Percentiles rank a stretch among this genome's conserved stretches.
Conservation (phyloP, 2,888 invertebrate species). For the Ophion ventricosus region DNA sequence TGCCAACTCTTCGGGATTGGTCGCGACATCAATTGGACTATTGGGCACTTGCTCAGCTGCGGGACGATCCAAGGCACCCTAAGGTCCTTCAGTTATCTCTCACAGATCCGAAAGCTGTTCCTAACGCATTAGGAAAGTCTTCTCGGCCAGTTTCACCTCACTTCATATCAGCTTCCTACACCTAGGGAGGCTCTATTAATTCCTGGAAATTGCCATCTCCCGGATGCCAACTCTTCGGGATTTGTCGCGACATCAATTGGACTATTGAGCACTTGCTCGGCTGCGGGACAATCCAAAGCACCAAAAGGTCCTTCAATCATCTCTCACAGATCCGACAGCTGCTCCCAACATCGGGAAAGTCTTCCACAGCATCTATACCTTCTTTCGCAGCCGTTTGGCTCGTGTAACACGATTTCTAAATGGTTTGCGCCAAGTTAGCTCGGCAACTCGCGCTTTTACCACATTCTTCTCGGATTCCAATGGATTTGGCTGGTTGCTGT, state of each 20-base stretch:
- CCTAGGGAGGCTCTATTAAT: background rate
- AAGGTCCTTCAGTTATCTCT: background rate
- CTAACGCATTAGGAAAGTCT: background rate
- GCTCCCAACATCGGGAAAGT: constrained; percentile 16
- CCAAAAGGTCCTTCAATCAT: background rate
- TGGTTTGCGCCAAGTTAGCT: constrained; percentile 36
- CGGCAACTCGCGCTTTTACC: constrained; percentile 41
- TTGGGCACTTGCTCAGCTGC: background rate
- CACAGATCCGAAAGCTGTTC: background rate
- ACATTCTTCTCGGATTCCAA: constrained; percentile 25
- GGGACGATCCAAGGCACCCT: background rate
- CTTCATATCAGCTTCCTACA: background rate
- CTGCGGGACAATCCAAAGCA: background rate
- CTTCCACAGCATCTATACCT: background rate
- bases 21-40: background rate
- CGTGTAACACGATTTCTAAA: constrained; percentile 61
- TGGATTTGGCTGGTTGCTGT: background rate
- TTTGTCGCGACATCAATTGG: background rate
- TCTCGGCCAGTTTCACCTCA: background rate
- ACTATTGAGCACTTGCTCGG: background rate
- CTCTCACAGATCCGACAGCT: background rate
- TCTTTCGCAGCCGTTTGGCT: background rate
- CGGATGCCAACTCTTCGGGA: background rate
- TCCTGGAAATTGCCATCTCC: background rate
- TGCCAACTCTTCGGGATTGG: background rate